These are phyloP conservation scores for Chaetodon trifascialis DNA, from an alignment of 2,113 vertebrate genomes.

Conservation along the genomic window DNA sequence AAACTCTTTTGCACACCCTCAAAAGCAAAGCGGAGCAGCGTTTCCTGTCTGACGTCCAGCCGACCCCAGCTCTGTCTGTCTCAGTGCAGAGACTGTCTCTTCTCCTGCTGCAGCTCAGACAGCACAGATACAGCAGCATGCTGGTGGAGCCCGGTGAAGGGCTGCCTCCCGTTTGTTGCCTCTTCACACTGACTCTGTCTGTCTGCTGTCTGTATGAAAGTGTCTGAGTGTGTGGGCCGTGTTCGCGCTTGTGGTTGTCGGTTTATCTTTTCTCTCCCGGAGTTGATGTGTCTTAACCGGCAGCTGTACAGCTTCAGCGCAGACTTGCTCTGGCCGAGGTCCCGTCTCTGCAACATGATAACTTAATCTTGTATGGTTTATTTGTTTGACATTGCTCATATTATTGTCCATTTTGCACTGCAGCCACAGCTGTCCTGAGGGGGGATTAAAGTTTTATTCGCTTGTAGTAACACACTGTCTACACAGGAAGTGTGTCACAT, in stretches of 20 bases:
- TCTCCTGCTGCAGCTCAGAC: constrained; percentile 16
- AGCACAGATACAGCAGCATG: constrained; percentile 9
- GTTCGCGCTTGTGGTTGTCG: constrained; percentile 33
- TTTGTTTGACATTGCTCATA: neutral
- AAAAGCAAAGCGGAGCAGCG: neutral
- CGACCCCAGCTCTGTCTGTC: neutral
- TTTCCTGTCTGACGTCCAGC: constrained; percentile 17
- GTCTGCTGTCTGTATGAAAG: constrained; percentile 46
- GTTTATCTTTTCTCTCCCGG: constrained; percentile 44
- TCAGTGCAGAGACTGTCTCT: no score
- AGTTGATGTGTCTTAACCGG: constrained; percentile 37
- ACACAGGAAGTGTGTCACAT: neutral
- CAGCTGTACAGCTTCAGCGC: constrained; percentile 11
- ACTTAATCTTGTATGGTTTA: neutral
- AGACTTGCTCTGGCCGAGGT: constrained; percentile 17
- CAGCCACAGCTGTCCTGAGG: neutral
- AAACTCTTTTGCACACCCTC: neutral
- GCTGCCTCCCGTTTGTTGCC: constrained; percentile 50
- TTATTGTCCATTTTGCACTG: neutral
- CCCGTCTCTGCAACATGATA: neutral
- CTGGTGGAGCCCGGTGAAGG: constrained; percentile 23
- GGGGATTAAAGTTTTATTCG: neutral
- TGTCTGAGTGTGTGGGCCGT: constrained; percentile 62
- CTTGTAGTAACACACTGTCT: neutral
- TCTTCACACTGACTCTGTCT: constrained; percentile 51